A percentile compares a stretch with the other conserved stretches of the same genome.
These are phyloP conservation scores for Pituophis catenifer DNA, from an alignment of 2,113 vertebrate genomes.

Conservation along the genomic window DNA sequence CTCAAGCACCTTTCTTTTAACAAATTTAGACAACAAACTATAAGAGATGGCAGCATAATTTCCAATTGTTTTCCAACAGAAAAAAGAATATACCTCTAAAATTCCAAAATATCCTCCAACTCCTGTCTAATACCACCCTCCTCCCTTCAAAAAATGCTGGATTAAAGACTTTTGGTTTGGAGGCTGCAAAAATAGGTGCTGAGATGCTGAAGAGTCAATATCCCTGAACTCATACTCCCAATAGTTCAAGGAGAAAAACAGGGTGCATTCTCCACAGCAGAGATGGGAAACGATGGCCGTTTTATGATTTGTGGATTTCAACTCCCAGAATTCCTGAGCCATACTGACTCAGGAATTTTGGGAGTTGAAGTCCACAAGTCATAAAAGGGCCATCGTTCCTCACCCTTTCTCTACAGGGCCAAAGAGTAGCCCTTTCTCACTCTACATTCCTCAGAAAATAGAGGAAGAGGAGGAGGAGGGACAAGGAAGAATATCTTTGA, in stretches of 20 bases:
- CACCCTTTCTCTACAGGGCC: too few species aligned
- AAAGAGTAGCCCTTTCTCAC: not conserved
- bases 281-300: not conserved
- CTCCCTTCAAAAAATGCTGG: not conserved
- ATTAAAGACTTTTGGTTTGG: not conserved
- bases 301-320: not conserved
- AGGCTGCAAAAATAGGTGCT: not conserved
- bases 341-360: not conserved
- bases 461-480: too few species aligned
- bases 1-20: not conserved
- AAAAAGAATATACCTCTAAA: not conserved
- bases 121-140: not conserved
- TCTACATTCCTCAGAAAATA: not conserved
- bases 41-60: not conserved
- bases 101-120: not conserved
- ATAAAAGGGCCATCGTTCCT: too few species aligned
- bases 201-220: not conserved
- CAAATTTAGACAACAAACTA: not conserved
- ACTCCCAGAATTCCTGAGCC: not conserved
- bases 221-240: not conserved
- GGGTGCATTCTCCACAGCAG: not conserved
- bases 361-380: too few species aligned
- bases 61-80: not conserved
- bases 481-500: not conserved
- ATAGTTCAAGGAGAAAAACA: not conserved